Conservation (phyloP, 2,113 vertebrate species). For the Aplodontia rufa region DNA sequence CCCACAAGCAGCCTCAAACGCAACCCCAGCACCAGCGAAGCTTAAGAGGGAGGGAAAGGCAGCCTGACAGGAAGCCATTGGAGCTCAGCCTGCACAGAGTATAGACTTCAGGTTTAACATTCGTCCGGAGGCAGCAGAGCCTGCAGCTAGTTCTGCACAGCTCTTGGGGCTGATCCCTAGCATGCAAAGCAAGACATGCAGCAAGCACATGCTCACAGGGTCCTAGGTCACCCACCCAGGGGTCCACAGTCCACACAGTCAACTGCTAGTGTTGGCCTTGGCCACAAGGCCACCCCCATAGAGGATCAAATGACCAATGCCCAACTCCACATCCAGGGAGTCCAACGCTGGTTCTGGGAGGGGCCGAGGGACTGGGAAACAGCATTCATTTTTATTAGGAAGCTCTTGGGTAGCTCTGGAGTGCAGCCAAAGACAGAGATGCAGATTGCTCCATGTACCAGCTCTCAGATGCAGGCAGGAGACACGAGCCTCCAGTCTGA, state of each 20-base stretch:
- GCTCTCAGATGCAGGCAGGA: no score
- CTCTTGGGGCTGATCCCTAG: not conserved
- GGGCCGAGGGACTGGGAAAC: not conserved
- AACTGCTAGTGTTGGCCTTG: not conserved
- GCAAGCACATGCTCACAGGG: no score
- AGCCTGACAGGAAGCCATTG: not conserved
- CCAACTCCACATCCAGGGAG: not conserved
- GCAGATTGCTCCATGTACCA: not conserved
- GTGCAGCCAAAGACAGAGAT: not conserved
- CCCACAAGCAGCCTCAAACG: not conserved
- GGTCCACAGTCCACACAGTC: no score
- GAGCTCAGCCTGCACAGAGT: not conserved
- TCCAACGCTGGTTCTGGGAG: not conserved
- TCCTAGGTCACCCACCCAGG: not conserved
- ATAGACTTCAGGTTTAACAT: not conserved
- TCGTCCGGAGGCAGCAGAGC: not conserved
- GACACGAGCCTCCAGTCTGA: no score
- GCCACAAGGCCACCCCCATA: not conserved
- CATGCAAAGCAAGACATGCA: no score
- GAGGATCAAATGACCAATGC: not conserved
- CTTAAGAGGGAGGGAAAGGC: not conserved
- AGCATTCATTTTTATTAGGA: no score
- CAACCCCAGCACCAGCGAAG: not conserved
- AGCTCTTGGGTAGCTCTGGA: not conserved
- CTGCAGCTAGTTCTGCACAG: not conserved